Evolutionary conservation across 2,113 vertebrate species (phyloP), one percentile per base, ranked within the genome.

Genomic region (Chitala chitala): DNA sequence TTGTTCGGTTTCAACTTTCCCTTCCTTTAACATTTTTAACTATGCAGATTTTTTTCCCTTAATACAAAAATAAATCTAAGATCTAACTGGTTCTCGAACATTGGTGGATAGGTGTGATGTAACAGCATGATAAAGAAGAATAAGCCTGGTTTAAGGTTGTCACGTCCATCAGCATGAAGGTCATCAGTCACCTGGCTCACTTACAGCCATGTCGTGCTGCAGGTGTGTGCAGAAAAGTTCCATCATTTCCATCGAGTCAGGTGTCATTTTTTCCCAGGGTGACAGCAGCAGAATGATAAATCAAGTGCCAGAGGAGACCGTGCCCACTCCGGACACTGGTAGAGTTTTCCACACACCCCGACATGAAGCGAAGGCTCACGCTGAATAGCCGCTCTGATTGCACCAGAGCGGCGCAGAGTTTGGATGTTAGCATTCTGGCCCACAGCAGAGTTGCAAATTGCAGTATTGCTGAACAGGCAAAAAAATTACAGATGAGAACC

Each of bases 21-120:
- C 42, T 15, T 31, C n/a, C 56, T 31, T 48, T 10, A 46, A 13
- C 3, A n/a, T n/a, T n/a, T n/a, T n/a, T n/a, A n/a, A n/a, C n/a
- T n/a, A n/a, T n/a, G n/a, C n/a, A n/a, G n/a, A 68, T 68, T 68
- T 68, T 68, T 42, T 12, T 17, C 59, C 13, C 59, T 63, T 61
- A 38, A 6, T 66, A 22, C 64, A 29, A 40, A 44, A 51, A 8
- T 51, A 51, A 20, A 8, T 10, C 7, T 51, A 51, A 15, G 64
- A 40, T 68, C 38, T 26, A n/a, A 66, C 26, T 44, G 63, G 36
- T 66, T 44, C 24, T 44, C 64, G 46, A 42, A 66, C 64, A 46
- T 5, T 20, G 40, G 15, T 22, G 29, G 64, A 26, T 8, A 24
- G 64, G 42, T 31, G 7, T 48, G 31, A 63, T 38, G 29, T 63